These are phyloP conservation scores for Poecilia wingei DNA, from an alignment of 2,797 vertebrate genomes.

Conservation along the genomic window DNA sequence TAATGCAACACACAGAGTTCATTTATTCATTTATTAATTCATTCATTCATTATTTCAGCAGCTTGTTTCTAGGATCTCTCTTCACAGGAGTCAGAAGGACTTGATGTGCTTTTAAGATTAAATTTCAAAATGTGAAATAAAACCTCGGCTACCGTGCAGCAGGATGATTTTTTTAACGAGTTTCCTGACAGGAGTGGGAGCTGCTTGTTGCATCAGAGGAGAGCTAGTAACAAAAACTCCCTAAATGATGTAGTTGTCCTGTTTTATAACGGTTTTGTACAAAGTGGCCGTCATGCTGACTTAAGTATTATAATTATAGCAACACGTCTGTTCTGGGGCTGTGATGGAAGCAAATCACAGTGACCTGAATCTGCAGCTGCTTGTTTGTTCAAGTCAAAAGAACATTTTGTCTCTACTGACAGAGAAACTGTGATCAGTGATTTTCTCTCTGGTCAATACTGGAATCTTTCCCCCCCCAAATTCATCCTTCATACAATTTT, in stretches of 20 bases:
- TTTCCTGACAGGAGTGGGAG: background rate
- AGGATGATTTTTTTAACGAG: background rate
- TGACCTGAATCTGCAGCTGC: background rate
- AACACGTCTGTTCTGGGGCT: background rate
- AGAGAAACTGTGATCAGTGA: background rate
- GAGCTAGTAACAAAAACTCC: background rate
- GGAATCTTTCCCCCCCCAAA: background rate
- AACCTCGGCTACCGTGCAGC: too few species aligned
- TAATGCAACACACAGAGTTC: too few species aligned
- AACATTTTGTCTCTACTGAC: background rate
- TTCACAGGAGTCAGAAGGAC: too few species aligned
- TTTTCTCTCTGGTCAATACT: background rate
- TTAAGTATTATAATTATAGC: background rate
- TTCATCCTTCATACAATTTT: background rate
- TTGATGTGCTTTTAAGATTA: background rate
- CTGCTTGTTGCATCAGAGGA: background rate
- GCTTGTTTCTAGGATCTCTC: background rate
- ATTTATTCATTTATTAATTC: too few species aligned
- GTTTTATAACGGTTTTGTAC: background rate
- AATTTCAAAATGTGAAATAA: background rate
- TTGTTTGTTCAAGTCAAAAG: background rate
- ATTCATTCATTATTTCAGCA: background rate
- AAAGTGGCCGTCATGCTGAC: background rate
- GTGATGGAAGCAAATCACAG: background rate
- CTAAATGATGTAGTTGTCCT: background rate